These are phyloP conservation scores for Aplodontia rufa DNA, from an alignment of 2,113 vertebrate species.

Conservation along the genomic window DNA sequence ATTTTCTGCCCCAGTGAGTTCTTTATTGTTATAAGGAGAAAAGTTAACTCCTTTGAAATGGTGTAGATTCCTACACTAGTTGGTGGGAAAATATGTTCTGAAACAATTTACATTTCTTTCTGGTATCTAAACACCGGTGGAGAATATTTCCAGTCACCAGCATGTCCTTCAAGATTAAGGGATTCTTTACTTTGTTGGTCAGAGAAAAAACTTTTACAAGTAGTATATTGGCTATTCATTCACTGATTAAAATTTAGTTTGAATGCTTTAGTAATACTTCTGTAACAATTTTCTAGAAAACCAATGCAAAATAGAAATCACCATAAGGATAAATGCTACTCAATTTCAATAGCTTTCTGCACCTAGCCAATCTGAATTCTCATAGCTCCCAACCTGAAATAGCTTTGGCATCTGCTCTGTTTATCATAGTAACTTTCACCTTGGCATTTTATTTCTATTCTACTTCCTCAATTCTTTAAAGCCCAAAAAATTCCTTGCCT, in stretches of 20 bases:
- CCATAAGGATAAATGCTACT: background rate
- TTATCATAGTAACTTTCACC: background rate
- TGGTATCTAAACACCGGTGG: background rate
- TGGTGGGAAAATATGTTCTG: slow-evolving; percentile 24
- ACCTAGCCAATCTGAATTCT: background rate
- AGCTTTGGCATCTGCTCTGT: background rate
- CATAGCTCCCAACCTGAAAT: background rate
- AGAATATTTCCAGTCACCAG: background rate
- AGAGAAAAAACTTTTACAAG: background rate
- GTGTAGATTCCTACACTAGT: background rate
- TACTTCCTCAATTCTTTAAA: background rate
- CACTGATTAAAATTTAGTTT: background rate
- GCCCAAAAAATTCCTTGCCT: background rate
- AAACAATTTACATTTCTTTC: background rate
- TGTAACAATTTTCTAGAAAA: background rate
- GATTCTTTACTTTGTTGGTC: background rate
- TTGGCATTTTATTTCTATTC: background rate
- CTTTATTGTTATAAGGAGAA: background rate
- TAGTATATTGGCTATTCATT: slow-evolving; percentile 6
- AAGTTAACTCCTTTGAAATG: background rate
- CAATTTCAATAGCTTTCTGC: background rate
- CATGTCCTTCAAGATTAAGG: background rate
- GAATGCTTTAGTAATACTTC: background rate
- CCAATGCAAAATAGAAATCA: background rate
- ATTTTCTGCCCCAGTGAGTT: slow-evolving; percentile 39